Base-by-base conservation (phyloP, 2,797 vertebrate species). In the Dallia pectoralis region DNA sequence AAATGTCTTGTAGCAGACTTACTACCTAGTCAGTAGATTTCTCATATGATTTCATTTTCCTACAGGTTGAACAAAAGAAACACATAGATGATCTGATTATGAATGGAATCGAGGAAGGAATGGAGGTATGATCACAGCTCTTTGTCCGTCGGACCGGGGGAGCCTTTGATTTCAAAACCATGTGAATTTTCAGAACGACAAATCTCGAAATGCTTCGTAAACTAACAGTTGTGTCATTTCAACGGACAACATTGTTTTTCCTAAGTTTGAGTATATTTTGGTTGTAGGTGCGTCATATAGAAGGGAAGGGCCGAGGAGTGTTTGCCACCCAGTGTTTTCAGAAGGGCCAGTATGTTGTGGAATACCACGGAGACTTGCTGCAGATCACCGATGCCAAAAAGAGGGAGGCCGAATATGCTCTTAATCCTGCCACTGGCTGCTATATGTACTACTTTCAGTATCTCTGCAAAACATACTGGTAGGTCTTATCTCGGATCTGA, bases 401-500 rank as follows among this genome's bases (percentile, higher is more conserved):
- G 82, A 89, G 88, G 74, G 98, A 99, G 88, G 94, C 95, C 0
- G 84, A 95, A 47, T 99, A 99, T 0, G 94, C 96, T 30, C 94
- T 94, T 32, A 96, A 98, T 72, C 96, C 96, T 0, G 91, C 95
- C 70, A 97, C 96, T 0, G 98, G 98, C 91, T 99, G 98, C 93
- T 99, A 98, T 87, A 99, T 99, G 97, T 99, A 99, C 90, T 99
- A 99, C 86, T 99, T 99, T 86, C 97, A 98, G 89, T 96, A 97
- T 91, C 92, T 96, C 89, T 96, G 94, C 93, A 98, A 98, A 91
- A 97, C 96, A 0, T 99, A 97, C 91, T 99, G 97, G 97, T 99
- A 89, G 65, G 95, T 77, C 2, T 1, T 89, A 72, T 30, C 12
- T 25, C 63, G 47, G n/a, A 65, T 33, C 15, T 68, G 40, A 44